phyloP scores from a whole-genome alignment of 1,140 invertebrate genomes.

The Drosophila repletoides region DNA sequence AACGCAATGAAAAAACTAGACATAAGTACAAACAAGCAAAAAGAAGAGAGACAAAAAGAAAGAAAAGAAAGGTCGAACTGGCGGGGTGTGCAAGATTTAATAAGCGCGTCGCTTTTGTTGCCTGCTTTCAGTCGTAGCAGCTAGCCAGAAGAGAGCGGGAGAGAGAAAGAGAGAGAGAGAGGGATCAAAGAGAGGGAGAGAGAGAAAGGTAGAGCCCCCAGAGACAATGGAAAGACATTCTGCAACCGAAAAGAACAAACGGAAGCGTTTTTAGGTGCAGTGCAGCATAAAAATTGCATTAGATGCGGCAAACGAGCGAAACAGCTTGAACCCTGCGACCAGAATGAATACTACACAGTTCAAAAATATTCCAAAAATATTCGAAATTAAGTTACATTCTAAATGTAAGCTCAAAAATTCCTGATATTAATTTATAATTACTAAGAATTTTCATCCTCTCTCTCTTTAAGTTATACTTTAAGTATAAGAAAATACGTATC shows the following conservation, averaged over 20 bases:
- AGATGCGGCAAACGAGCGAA: slow-evolving; percentile 48
- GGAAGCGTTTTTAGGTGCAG: slow-evolving; percentile 58
- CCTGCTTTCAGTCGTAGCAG: slow-evolving; percentile 9
- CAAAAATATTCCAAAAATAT: too few relatives aligned
- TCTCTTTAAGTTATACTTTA: too few relatives aligned
- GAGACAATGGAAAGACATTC: slow-evolving; percentile 48
- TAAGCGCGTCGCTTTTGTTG: slow-evolving; percentile 56
- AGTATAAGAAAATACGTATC: too few relatives aligned
- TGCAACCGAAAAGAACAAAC: slow-evolving; percentile 28
- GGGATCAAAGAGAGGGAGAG: too few relatives aligned
- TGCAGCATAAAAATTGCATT: slow-evolving; percentile 78
- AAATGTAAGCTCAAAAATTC: too few relatives aligned
- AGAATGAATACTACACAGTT: slow-evolving; percentile 9
- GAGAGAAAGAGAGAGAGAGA: too few relatives aligned
- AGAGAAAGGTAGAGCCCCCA: too few relatives aligned
- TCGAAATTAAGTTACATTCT: too few relatives aligned
- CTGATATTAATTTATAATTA: too few relatives aligned
- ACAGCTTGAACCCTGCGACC: slow-evolving; percentile 35
- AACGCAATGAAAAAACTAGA: slow-evolving; percentile 20
- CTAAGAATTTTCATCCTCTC: too few relatives aligned
- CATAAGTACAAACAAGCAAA: background rate
- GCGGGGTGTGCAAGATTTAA: slow-evolving; percentile 41
- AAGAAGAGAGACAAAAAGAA: slow-evolving; percentile 1
- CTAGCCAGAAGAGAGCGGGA: too few relatives aligned
- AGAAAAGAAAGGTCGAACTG: slow-evolving; percentile 1